phyloP scores from a whole-genome alignment of 2,113 vertebrate genomes.

The Irena cyanogastra region DNA sequence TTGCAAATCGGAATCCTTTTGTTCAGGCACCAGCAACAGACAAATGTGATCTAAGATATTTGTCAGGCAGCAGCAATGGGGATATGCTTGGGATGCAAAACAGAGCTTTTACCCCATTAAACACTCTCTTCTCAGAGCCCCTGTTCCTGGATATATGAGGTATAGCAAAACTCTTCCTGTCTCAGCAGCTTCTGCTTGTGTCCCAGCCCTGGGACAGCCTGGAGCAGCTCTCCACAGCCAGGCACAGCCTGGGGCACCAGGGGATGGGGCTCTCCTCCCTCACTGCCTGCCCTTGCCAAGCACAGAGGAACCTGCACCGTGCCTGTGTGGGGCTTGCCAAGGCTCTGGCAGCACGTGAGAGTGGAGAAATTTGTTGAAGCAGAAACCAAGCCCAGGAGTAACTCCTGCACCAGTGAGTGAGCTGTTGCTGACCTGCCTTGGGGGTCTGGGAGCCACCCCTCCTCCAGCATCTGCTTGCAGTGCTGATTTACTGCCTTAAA shows the following conservation, averaged over 20 bases:
- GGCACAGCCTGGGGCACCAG: background rate
- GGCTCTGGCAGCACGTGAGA: background rate
- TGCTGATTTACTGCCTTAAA: background rate
- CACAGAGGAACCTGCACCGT: background rate
- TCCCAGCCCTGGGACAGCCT: background rate
- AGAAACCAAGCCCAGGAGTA: background rate
- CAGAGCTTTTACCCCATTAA: background rate
- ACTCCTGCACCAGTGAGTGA: background rate
- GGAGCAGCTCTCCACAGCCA: background rate
- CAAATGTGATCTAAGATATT: background rate
- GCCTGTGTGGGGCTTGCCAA: background rate
- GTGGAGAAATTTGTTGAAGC: background rate
- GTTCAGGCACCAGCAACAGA: background rate
- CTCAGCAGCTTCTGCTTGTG: background rate
- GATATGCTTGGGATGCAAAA: background rate
- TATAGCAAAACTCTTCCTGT: background rate
- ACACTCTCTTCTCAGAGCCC: background rate
- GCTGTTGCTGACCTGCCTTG: background rate
- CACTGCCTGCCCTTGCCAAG: background rate
- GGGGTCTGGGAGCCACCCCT: background rate
- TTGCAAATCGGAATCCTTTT: constrained; percentile 12
- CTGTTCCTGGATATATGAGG: background rate
- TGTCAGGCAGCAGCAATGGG: background rate
- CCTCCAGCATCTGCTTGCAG: background rate
- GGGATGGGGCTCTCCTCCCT: background rate